phyloP scores from a whole-genome alignment of 1,140 invertebrate species.

The Wiebesia pumilae region DNA sequence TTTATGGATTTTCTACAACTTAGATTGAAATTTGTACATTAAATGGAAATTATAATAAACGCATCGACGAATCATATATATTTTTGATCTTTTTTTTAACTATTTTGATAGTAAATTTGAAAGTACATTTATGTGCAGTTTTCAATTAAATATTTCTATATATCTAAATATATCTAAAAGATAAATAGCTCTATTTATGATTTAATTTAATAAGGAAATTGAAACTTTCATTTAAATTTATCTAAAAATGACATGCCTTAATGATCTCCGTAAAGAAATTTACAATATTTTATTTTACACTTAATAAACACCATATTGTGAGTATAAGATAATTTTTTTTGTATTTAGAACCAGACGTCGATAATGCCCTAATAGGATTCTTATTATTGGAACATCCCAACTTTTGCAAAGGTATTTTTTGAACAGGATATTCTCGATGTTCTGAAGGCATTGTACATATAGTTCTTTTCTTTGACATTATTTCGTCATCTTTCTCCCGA shows the following conservation, averaged over 20 bases:
- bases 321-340: background rate
- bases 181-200: background rate
- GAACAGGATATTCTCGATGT: slow-evolving; percentile 86
- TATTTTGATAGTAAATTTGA: no score
- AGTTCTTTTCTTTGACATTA: slow-evolving; percentile 89
- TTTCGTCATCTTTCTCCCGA: slow-evolving; percentile 86
- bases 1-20: no score
- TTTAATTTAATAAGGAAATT: background rate
- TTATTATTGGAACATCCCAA: slow-evolving; percentile 86
- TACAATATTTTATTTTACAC: background rate
- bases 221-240: background rate
- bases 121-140: slow-evolving; percentile 15
- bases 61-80: no score
- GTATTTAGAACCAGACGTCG: slow-evolving; percentile 9
- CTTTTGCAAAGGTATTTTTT: slow-evolving; percentile 85
- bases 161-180: no score
- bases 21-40: no score
- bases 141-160: slow-evolving; percentile 14
- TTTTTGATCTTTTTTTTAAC: no score
- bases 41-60: no score
- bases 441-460: slow-evolving; percentile 84
- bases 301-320: background rate
- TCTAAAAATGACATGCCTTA: background rate
- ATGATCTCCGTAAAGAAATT: background rate
- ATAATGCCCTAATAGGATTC: slow-evolving; percentile 70